These are phyloP conservation scores for Atta cephalotes DNA, from an alignment of 1,140 invertebrate genomes.

Conservation along the genomic window DNA sequence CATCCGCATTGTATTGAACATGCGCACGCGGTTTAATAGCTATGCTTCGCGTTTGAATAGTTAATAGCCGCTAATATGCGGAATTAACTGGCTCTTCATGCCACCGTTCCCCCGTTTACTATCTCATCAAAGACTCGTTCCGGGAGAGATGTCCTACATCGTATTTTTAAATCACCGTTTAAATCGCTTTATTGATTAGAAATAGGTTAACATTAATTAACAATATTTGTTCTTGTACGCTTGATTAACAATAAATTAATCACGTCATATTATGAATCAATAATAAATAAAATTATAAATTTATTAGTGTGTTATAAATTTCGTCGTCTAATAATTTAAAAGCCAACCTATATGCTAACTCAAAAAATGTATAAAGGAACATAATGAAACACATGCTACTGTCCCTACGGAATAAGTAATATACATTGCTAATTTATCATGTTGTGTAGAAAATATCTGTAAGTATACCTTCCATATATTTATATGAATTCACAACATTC, in stretches of 20 bases:
- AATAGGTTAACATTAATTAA: constrained; percentile 15
- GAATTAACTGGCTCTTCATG: constrained; percentile 47
- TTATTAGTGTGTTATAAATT: neutral
- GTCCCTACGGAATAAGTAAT: neutral
- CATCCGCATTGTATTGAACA: constrained; percentile 48
- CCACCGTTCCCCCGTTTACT: constrained; percentile 32
- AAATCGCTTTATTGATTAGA: constrained; percentile 7
- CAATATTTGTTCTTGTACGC: neutral
- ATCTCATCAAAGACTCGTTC: constrained; percentile 53
- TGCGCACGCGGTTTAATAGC: constrained; percentile 49
- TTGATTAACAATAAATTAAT: neutral
- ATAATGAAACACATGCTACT: no score
- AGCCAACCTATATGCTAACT: neutral
- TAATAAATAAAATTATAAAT: no score
- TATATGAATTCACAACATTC: constrained; percentile 10
- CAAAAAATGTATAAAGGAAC: neutral
- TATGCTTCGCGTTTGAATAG: constrained; percentile 48
- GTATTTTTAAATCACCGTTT: constrained; percentile 7
- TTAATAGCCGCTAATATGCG: constrained; percentile 47
- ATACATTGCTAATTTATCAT: neutral
- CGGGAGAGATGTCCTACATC: constrained; percentile 7
- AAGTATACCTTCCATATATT: neutral
- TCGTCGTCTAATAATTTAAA: neutral
- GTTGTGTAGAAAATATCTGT: neutral
- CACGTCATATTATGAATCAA: neutral